Base-by-base conservation (phyloP, 2,113 vertebrate species). In the Bettongia penicillata region DNA sequence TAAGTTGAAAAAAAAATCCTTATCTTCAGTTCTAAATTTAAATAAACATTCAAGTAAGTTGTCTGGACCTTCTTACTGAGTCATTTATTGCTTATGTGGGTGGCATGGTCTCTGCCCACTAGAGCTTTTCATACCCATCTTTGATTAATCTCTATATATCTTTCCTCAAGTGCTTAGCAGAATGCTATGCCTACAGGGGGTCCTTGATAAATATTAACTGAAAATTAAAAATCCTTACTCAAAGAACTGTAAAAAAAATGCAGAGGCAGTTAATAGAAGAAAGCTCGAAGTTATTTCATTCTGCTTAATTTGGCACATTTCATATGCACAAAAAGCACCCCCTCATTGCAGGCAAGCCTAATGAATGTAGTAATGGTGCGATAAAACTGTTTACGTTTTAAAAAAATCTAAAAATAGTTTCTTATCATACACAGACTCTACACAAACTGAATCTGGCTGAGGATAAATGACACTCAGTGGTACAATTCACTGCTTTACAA, bases 371-470 rank as follows among this genome's bases (percentile, higher is more conserved):
- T 97, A 97, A 96, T 93, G 94, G 95, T 96, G 93, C 92, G 43
- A 96, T 96, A 96, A 97, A 98, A 68, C 92, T 96, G 95, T 97
- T 98, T 96, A 92, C 91, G 93, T 97, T 97, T 84, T 93, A 97
- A 98, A 98, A 97, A 96, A 95, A 96, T 77, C 90, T 97, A 97
- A 98, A 94, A 94, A 95, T 95, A 53, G 61, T 22, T 96, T 95
- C 96, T 98, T 98, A 96, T 98, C 97, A 98, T 93, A 93, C 93
- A 84, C 95, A 97, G 97, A 97, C 97, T 94, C 52, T 95, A 96
- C 96, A 97, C 97, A 98, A 98, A 98, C 98, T 96, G 93, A 98
- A 94, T 91, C 95, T 98, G 97, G 95, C 93, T 98, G 96, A 98
- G 53, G 93, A 53, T 97, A 95, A 97, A 91, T 97, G 98, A 97